Base-by-base conservation (phyloP, 2,113 vertebrate species). In the Gnathonemus longibarbis region DNA sequence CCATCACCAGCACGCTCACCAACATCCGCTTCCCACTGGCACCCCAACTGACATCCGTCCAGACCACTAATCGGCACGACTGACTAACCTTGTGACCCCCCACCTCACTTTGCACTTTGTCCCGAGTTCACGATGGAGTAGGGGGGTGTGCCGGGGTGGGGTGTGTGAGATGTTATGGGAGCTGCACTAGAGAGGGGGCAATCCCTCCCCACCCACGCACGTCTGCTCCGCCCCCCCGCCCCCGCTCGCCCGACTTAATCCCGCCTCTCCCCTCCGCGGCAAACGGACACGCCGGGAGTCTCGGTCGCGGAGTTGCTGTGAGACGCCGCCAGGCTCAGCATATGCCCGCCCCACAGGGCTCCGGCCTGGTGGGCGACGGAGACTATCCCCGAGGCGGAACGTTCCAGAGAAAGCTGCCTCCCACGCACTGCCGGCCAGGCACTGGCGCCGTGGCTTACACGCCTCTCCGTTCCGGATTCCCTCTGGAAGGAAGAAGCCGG, bases 271-370 rank as follows among this genome's bases (percentile, higher is more conserved):
- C 31, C 46, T 84, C 89, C 13, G n/a, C 24, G 53, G 89, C 77
- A 85, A 85, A 62, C 31, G 42, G 83, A 62, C 50, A 89, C n/a
- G 21, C 53, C 31, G 10, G 83, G 77, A 89, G 89, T 84, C 80
- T n/a, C 27, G 19, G 58, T 10, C 7, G 15, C 24, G 80, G 7
- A 1, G 24, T 42, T 31, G 50, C 89, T 66, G 88, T 39, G 89
- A 84, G 35, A 27, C 39, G 24, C 48, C 48, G 39, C 49, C 89
- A 56, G 39, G 49, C 52, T 0, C 7, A 42, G 8, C 77, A 84
- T 84, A 84, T 56, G 50, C 80, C 80, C 24, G 15, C 35, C 31
- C 39, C 56, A 45, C 35, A 21, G 87, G 87, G 24, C 19, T 45
- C 52, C 87, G 58, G 31, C 31, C 52, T 45, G 24, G 52, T 45